Percentiles rank a stretch among this genome's conserved stretches.
phyloP scores from a whole-genome alignment of 2,797 vertebrate species.

The Lates japonicus region DNA sequence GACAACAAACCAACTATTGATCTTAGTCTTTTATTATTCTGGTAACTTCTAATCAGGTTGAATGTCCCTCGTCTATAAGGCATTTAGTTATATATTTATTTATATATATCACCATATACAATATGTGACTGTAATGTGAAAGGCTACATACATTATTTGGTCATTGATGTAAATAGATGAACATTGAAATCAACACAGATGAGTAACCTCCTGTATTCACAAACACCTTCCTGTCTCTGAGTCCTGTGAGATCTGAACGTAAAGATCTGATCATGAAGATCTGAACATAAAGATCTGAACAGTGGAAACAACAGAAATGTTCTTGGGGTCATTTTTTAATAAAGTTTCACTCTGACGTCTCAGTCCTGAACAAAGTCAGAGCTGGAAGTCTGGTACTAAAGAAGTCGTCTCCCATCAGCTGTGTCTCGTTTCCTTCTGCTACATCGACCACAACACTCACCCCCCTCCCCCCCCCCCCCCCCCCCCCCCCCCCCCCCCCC shows the following conservation, averaged over 20 bases:
- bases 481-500: too few relatives aligned
- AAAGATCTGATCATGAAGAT: slow-evolving; percentile 51
- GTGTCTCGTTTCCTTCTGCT: slow-evolving; percentile 50
- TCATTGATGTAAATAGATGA: slow-evolving; percentile 84
- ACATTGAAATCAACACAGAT: slow-evolving; percentile 79
- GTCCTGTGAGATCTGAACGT: slow-evolving; percentile 46
- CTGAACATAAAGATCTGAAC: slow-evolving; percentile 66
- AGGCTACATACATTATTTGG: slow-evolving; percentile 89
- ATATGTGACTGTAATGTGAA: slow-evolving; percentile 83
- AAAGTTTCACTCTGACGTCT: slow-evolving; percentile 48
- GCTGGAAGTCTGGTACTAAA: slow-evolving; percentile 65
- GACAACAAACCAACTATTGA: slow-evolving; percentile 51
- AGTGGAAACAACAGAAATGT: slow-evolving; percentile 49
- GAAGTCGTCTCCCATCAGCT: slow-evolving; percentile 59
- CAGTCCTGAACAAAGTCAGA: slow-evolving; percentile 66
- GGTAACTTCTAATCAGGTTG: slow-evolving; percentile 85
- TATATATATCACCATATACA: slow-evolving; percentile 79
- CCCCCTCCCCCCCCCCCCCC: too few relatives aligned
- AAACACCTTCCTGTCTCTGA: slow-evolving; percentile 59
- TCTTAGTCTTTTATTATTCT: slow-evolving; percentile 80
- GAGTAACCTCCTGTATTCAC: slow-evolving; percentile 73
- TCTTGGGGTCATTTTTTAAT: slow-evolving; percentile 39
- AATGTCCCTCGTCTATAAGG: slow-evolving; percentile 87
- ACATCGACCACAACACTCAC: slow-evolving; percentile 49
- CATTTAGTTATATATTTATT: slow-evolving; percentile 75